A percentile compares a stretch with the other conserved stretches of the same genome.
Conservation (phyloP, 2,888 invertebrate species). For the Spicauda simplicius region DNA sequence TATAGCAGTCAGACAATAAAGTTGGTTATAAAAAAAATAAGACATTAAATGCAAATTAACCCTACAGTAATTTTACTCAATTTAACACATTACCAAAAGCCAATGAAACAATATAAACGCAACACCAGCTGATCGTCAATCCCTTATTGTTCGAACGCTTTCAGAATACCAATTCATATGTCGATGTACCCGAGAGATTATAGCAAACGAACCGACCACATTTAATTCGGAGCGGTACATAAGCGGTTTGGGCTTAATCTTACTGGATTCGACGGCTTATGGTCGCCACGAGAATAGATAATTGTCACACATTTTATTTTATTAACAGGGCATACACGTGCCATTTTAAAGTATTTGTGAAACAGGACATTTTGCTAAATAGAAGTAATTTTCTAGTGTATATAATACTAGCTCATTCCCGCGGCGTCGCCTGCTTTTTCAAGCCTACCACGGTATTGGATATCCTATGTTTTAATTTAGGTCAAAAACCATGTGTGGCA, state of each 20-base stretch:
- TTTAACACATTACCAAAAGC: conserved; percentile 4
- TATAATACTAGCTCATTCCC: no score
- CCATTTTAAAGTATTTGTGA: background rate
- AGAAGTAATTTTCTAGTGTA: no score
- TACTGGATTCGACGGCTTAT: conserved; percentile 28
- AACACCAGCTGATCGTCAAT: background rate
- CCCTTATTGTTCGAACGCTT: conserved; percentile 6
- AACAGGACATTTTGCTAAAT: no score
- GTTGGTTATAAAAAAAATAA: background rate
- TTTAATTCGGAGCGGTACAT: conserved; percentile 14
- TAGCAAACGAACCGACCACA: conserved; percentile 9
- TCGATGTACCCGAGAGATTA: conserved; percentile 12
- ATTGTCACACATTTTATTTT: conserved; percentile 15
- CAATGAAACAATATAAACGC: background rate
- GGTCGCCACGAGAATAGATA: conserved; percentile 21
- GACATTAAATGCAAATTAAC: background rate
- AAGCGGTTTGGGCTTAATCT: conserved; percentile 26
- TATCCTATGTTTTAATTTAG: no score
- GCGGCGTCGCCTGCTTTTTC: no score
- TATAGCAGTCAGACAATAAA: no score
- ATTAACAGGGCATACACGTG: conserved; percentile 3
- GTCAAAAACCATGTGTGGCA: no score
- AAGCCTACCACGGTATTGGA: no score
- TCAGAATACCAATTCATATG: conserved; percentile 15
- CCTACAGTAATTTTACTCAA: background rate